phyloP scores from a whole-genome alignment of 2,888 invertebrate genomes.

The Anodontia alba region DNA sequence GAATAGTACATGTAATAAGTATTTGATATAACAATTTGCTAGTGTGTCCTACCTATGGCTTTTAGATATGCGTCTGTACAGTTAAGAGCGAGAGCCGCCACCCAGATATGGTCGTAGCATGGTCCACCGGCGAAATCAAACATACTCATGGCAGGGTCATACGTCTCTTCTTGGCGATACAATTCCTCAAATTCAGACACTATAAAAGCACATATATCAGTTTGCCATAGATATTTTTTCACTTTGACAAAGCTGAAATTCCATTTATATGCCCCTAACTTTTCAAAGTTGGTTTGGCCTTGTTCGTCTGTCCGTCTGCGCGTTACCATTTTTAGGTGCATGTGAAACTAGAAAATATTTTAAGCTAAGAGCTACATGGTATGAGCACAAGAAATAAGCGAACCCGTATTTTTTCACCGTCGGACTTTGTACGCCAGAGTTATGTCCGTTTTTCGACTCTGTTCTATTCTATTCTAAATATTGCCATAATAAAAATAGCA shows the following conservation, averaged over 20 bases:
- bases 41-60: conserved; percentile 17
- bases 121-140: conserved; percentile 23
- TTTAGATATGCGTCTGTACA: conserved; percentile 20
- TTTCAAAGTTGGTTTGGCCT: not conserved
- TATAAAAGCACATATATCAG: conserved; percentile 22
- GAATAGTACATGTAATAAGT: too few relatives aligned
- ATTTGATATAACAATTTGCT: too few relatives aligned
- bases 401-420: too few relatives aligned
- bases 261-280: not conserved
- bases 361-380: too few relatives aligned
- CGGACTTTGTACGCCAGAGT: too few relatives aligned
- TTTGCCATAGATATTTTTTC: not conserved
- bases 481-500: too few relatives aligned
- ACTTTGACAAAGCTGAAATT: not conserved
- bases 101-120: conserved; percentile 52
- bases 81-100: conserved; percentile 41
- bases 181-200: conserved; percentile 34
- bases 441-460: too few relatives aligned
- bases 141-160: conserved; percentile 9
- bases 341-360: too few relatives aligned
- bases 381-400: too few relatives aligned
- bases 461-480: too few relatives aligned
- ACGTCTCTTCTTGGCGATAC: conserved; percentile 22
- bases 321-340: too few relatives aligned
- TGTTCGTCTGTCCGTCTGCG: too few relatives aligned